A percentile compares a stretch with the other conserved stretches of the same genome.
These are phyloP conservation scores for Dermochelys coriacea DNA, from an alignment of 2,797 vertebrate species.

Conservation along the genomic window DNA sequence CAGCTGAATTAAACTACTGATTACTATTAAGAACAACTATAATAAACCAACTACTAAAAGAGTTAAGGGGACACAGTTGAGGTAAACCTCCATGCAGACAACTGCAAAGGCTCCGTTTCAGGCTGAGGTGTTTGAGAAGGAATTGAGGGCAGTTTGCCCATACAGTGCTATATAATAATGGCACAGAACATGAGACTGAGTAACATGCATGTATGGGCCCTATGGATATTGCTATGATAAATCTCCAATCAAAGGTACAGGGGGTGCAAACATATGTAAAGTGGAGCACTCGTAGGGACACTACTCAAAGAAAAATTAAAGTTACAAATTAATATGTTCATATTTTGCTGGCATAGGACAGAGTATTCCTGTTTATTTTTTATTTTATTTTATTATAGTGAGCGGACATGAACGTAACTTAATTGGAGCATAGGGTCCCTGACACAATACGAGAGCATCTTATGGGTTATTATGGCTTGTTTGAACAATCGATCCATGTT, in stretches of 20 bases:
- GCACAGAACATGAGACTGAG: neutral
- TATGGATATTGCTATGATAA: neutral
- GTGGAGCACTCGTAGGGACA: too few relatives aligned
- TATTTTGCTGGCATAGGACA: neutral
- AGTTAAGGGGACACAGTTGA: too few relatives aligned
- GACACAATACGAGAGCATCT: neutral
- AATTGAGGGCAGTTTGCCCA: neutral
- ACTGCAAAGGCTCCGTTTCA: neutral
- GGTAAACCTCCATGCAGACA: too few relatives aligned
- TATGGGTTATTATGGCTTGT: neutral
- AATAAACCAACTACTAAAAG: too few relatives aligned
- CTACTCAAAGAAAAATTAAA: neutral
- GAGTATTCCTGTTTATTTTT: neutral
- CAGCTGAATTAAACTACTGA: too few relatives aligned
- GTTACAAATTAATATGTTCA: rapidly evolving
- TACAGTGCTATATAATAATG: neutral
- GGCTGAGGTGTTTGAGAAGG: neutral
- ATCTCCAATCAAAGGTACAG: neutral
- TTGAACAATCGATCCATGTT: neutral
- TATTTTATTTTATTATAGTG: neutral
- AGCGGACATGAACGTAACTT: neutral
- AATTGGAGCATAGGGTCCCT: neutral
- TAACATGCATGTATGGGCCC: neutral
- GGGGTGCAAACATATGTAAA: too few relatives aligned
- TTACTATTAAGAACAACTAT: too few relatives aligned